A percentile compares a stretch with the other conserved stretches of the same genome.
phyloP scores from a whole-genome alignment of 2,113 vertebrate genomes.

The Entomyzon cyanotis region DNA sequence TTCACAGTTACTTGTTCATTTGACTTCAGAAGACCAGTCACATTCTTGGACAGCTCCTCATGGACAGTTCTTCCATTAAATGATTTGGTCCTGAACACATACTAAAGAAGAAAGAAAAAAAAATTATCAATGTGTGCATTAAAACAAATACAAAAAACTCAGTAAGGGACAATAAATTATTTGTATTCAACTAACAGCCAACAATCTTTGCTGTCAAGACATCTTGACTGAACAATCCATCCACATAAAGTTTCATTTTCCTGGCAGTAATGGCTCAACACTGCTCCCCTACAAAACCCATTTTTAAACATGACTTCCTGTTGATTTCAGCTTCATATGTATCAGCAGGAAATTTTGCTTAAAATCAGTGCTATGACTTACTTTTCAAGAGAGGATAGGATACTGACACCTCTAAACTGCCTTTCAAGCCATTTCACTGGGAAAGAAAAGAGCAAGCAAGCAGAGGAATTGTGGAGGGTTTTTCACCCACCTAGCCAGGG shows the following conservation, averaged over 20 bases:
- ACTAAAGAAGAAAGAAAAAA: conserved; percentile 73
- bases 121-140: background rate
- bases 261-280: background rate
- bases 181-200: background rate
- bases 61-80: conserved; percentile 90
- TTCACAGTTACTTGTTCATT: conserved; percentile 88
- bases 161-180: background rate
- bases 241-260: background rate
- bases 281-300: background rate
- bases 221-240: background rate
- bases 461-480: conserved; percentile 21
- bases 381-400: background rate
- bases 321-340: background rate
- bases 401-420: background rate
- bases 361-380: background rate
- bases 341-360: background rate
- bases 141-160: background rate
- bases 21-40: conserved; percentile 90
- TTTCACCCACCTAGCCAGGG: conserved; percentile 44
- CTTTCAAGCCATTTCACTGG: background rate
- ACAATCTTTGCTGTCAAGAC: background rate
- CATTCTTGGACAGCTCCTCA: conserved; percentile 88
- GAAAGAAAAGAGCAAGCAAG: background rate
- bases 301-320: background rate
- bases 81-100: conserved; percentile 88